Evolutionary conservation across 2,888 invertebrate genomes (phyloP).

Genomic region (Caenorhabditis sp.): DNA sequence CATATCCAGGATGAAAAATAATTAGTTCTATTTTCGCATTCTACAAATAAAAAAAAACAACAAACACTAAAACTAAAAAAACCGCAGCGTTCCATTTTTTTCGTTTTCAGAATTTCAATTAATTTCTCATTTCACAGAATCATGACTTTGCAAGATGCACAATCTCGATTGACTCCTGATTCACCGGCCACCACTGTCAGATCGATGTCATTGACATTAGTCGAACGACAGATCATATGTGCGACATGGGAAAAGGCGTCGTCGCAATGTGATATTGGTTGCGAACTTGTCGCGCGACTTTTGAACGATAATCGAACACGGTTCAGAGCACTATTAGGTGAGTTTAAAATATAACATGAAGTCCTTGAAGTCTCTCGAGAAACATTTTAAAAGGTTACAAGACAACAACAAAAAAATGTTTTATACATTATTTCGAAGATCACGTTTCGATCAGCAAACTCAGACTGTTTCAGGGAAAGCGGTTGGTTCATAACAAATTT

Average conservation of each 20-base stretch:
- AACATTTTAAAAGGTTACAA: no score
- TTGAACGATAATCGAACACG: constrained; percentile 47
- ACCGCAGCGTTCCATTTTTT: background rate
- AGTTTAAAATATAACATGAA: no score
- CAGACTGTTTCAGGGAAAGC: no score
- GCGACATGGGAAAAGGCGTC: constrained; percentile 41
- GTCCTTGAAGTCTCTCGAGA: no score
- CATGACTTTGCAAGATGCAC: background rate
- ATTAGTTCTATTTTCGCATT: constrained; percentile 1
- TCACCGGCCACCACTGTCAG: constrained; percentile 11
- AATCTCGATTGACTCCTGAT: constrained; percentile 10
- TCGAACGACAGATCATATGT: constrained; percentile 33
- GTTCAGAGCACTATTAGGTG: constrained; percentile 41
- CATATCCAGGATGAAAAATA: background rate
- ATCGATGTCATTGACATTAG: constrained; percentile 17
- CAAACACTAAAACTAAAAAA: background rate
- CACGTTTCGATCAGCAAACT: no score
- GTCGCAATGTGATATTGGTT: constrained; percentile 37
- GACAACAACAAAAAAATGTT: no score
- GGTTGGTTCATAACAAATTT: no score
- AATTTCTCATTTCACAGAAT: background rate
- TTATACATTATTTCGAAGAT: no score
- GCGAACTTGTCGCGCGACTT: constrained; percentile 40
- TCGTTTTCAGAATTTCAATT: background rate
- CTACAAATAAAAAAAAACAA: constrained; percentile 1